phyloP scores from a whole-genome alignment of 2,113 vertebrate species.

The Struthio camelus region DNA sequence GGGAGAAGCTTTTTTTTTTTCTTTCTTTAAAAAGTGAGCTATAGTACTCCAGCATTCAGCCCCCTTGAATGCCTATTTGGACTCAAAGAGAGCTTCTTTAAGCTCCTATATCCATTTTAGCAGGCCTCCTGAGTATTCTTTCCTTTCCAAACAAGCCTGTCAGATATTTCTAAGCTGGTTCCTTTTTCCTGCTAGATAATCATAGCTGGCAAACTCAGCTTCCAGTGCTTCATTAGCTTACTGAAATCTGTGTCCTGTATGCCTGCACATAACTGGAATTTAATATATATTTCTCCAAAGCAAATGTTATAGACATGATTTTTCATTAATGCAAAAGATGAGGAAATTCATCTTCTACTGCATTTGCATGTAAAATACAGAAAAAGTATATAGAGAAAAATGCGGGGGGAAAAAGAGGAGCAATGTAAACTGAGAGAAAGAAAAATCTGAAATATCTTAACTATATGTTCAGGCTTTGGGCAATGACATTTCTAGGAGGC shows the following conservation, averaged over 20 bases:
- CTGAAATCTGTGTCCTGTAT: slow-evolving; percentile 17
- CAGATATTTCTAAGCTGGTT: slow-evolving; percentile 24
- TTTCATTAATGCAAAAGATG: slow-evolving; percentile 22
- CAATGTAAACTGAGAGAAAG: neutral
- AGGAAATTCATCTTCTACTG: neutral
- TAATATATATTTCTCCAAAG: slow-evolving; percentile 13
- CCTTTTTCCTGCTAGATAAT: neutral
- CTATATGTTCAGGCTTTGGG: neutral
- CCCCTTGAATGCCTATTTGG: neutral
- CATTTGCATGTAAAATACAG: neutral
- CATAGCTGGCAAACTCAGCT: neutral
- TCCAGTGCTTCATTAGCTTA: slow-evolving; percentile 22
- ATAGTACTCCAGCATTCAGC: neutral
- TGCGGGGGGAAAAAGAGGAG: neutral
- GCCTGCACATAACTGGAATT: slow-evolving; percentile 32
- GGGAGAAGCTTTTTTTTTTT: neutral
- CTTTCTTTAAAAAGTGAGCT: neutral
- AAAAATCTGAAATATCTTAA: neutral
- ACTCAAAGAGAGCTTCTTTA: neutral
- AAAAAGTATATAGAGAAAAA: neutral
- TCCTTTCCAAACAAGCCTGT: slow-evolving; percentile 28
- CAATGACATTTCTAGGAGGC: neutral
- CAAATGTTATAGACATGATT: slow-evolving; percentile 9
- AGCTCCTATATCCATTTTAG: neutral
- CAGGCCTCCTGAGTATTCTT: neutral